phyloP scores from a whole-genome alignment of 1,140 invertebrate species.

The Meloidogyne chitwoodi region DNA sequence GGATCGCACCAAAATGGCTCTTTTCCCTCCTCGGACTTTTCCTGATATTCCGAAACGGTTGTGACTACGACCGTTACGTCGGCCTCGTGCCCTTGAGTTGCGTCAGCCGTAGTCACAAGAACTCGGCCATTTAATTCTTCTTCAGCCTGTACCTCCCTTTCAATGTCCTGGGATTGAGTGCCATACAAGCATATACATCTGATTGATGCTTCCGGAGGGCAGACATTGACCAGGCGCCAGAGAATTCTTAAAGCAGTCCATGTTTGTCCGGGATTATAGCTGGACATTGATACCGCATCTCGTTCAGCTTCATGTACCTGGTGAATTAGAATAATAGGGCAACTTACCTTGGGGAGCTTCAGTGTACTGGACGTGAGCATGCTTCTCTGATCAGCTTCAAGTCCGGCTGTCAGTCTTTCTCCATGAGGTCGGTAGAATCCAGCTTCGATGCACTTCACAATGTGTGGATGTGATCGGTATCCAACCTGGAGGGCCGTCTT shows the following conservation, averaged over 20 bases:
- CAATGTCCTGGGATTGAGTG: not conserved
- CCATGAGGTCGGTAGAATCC: not conserved
- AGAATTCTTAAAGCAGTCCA: not conserved
- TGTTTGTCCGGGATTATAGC: not conserved
- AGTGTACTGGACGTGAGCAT: not conserved
- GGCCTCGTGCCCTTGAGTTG: no score
- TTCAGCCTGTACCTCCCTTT: not conserved
- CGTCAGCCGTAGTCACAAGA: no score
- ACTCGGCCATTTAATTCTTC: no score
- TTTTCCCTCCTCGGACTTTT: not conserved
- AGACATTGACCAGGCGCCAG: not conserved
- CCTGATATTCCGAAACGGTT: not conserved
- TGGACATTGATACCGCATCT: not conserved
- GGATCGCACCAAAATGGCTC: not conserved
- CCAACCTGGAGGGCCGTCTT: not conserved
- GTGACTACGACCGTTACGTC: not conserved
- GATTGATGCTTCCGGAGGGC: not conserved
- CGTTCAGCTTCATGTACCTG: not conserved
- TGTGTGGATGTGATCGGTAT: not conserved
- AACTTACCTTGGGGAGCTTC: not conserved
- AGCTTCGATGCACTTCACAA: not conserved
- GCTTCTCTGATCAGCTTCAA: not conserved
- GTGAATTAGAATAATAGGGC: not conserved
- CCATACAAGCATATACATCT: not conserved
- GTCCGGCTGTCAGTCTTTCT: not conserved